Evolutionary conservation across 2,888 invertebrate species (phyloP), one percentile per base, ranked within the genome.

Genomic region (Uropetala carovei): DNA sequence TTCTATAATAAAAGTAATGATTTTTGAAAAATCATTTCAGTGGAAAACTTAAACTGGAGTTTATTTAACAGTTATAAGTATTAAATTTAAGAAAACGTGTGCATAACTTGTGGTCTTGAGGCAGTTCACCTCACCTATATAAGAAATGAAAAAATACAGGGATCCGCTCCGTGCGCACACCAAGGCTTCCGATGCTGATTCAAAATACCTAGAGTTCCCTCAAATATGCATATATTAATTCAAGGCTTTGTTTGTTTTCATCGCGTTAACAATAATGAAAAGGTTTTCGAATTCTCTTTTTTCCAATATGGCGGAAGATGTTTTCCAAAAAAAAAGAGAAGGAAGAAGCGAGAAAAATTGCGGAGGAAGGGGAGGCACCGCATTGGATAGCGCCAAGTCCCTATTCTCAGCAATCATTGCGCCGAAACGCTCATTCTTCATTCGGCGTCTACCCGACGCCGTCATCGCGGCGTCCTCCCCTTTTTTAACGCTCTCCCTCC

Each of bases 371-470:
- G 59, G 30, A 27, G 89, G 64, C 64, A 89, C 64, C 89, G 89
- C 89, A 89, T 89, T 89, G 89, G 89, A 89, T 89, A 89, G 56
- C 89, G 89, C 89, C 89, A 89, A 89, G 89, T 89, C 68, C 60
- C 89, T 64, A 89, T 89, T 89, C 89, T 43, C 64, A 43, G 89
- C 89, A 89, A 89, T 89, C 89, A 89, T 89, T 89, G 89, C 89
- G 64, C 64, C 60, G 60, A 89, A 89, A 89, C 60, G 64, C 43
- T 68, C 89, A 89, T 89, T 89, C 89, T 89, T 89, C 89, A 89
- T 89, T 89, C 89, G 89, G 85, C 64, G 64, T 64, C 64, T 30
- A 43, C 22, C 27, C 60, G 89, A 89, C 89, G 89, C 89, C 89
- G 64, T 89, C 89, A 89, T 89, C 89, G 64, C 59, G 86, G 27